These are phyloP conservation scores for Gymnocephalus cernua DNA, from an alignment of 2,113 vertebrate genomes.

Conservation along the genomic window DNA sequence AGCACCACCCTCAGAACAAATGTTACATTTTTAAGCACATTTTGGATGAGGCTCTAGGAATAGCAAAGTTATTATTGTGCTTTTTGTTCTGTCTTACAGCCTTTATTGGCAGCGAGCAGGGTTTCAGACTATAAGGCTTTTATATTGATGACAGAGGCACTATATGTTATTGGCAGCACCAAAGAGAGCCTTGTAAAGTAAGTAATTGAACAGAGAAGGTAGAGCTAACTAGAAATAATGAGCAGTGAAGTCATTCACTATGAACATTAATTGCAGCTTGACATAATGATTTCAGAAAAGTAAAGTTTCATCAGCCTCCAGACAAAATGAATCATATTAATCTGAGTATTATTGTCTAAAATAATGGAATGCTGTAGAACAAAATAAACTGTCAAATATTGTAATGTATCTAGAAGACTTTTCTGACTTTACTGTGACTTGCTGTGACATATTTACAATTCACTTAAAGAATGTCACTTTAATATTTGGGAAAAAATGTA, in stretches of 20 bases:
- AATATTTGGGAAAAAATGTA: not conserved
- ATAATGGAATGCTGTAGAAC: not conserved
- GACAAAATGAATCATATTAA: not conserved
- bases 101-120: too few species aligned
- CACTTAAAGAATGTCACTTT: not conserved
- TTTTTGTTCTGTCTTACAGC: not conserved
- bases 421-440: not conserved
- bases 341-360: not conserved
- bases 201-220: not conserved
- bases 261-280: not conserved
- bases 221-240: not conserved
- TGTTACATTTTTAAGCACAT: not conserved
- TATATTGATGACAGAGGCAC: not conserved
- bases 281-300: not conserved
- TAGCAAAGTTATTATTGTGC: not conserved
- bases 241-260: not conserved
- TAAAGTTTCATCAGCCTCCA: not conserved
- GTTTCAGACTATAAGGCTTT: not conserved
- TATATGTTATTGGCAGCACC: not conserved
- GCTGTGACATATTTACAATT: not conserved
- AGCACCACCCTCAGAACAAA: not conserved
- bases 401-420: not conserved
- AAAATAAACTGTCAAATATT: not conserved
- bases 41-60: not conserved
- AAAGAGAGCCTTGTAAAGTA: not conserved